Evolutionary conservation across 2,888 invertebrate genomes (phyloP), one percentile per base, ranked within the genome.

Genomic region (Tholera decimalis): DNA sequence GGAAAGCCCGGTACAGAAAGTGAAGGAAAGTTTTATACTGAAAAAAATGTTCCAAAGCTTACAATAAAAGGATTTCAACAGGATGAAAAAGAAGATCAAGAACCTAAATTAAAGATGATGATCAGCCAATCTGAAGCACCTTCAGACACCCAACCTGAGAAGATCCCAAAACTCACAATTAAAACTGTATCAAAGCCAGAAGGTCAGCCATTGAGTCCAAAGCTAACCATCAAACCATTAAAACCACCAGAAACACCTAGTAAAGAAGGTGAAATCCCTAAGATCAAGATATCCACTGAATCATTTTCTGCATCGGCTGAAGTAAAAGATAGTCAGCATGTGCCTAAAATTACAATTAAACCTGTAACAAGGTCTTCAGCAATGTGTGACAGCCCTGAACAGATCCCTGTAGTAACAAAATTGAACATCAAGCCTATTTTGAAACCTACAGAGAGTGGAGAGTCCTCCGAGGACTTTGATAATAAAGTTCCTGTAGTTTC

Each of bases 341-440:
- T 96, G 85, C 96, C 96, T 82, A 96, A 96, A 91, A 92, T 96
- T 63, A 96, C 96, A 58, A 96, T 96, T 43, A 96, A 96, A 88
- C 93, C 96, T 73, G 87, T 95, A 30, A 82, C 88, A 67, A 93
- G 92, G 83, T 81, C 86, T 49, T 80, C 86, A 53, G 59, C 73
- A 61, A 74, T 84, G 50, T 85, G 80, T 86, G 92, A 93, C 70
- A 89, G 85, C 47, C 74, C 88, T 64, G 95, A 94, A 77, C 85
- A 92, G 80, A 92, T 93, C 74, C 93, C 93, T 80, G 84, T 91
- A 74, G 89, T 95, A 68, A 94, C 94, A 77, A 95, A 94, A 82
- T 81, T 95, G 74, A 94, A 94, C 79, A 94, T 95, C 49, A 95
- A 94, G 82, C 93, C 95, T 46, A 90, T 96, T 83, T 86, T 95